phyloP scores from a whole-genome alignment of 2,113 vertebrate species.

The Smithornis capensis region DNA sequence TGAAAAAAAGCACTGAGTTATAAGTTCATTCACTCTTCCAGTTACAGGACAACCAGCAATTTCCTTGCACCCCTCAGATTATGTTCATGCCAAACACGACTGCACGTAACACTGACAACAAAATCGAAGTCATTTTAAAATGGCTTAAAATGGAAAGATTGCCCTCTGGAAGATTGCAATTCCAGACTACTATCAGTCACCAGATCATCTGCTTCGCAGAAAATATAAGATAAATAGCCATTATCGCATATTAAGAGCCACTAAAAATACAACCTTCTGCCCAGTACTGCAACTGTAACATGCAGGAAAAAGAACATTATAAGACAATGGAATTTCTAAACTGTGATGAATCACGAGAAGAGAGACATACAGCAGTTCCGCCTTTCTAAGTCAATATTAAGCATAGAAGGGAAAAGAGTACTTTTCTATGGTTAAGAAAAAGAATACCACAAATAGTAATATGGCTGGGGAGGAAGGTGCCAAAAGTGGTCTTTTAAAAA shows the following conservation, averaged over 20 bases:
- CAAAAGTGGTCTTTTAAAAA: not conserved
- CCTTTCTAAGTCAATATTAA: not conserved
- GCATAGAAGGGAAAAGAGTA: not conserved
- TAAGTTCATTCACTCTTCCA: not conserved
- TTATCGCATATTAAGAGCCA: not conserved
- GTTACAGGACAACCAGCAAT: not conserved
- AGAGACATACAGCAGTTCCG: not conserved
- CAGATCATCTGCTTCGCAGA: not conserved
- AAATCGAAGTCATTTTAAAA: not conserved
- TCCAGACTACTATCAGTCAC: not conserved
- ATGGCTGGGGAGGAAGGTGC: not conserved
- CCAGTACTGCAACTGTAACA: not conserved
- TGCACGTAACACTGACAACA: not conserved
- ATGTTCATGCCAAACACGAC: not conserved
- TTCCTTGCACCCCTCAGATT: not conserved
- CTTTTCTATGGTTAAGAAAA: not conserved
- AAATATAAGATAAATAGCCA: not conserved
- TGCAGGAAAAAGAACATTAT: not conserved
- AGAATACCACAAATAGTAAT: not conserved
- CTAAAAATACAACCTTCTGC: not conserved
- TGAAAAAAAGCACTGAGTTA: fast-evolving
- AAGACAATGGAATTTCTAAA: not conserved
- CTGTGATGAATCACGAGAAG: not conserved
- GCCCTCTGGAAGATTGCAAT: not conserved
- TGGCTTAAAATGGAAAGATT: not conserved